Evolutionary conservation across 2,888 invertebrate genomes (phyloP), one percentile per base, ranked within the genome.

Genomic region (Sminthurinus aureus): DNA sequence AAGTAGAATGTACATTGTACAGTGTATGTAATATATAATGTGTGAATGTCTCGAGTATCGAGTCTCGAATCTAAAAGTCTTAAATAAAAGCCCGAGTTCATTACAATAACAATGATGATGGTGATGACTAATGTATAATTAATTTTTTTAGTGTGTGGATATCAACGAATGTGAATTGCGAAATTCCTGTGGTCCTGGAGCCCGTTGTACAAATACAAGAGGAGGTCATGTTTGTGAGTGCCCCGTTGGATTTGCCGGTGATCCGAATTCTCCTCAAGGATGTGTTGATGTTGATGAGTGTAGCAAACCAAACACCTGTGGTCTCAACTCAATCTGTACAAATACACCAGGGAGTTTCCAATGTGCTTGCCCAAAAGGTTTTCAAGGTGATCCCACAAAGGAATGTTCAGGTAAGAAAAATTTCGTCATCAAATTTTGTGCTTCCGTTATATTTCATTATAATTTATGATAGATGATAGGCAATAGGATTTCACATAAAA

Each of bases 341-440:
- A 96, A 96, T 90, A 91, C 94, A 80, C 93, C 94, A 84, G 96
- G 96, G 87, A 94, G 93, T 89, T 96, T 94, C 91, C 93, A 93
- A 88, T 97, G 97, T 90, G 90, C 93, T 75, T 97, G 97, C 90
- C 96, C 96, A 80, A 93, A 94, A 89, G 96, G 96, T 89, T 96
- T 93, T 91, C 92, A 93, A 87, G 96, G 96, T 88, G 94, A 96
- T 90, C 95, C 96, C 24, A 92, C 93, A 90, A 91, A 92, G 80
- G 84, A 93, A 88, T 96, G 96, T 91, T 92, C 93, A 91, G 95
- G 95, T 95, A 93, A 90, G 91, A 82, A 71, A 64, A 22, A 18
- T 67, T 51, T 8, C 24, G 58, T 4, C 64, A 20, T 67, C 58
- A 64, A 26, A 79, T 75, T 73, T 22, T 38, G 12, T 74, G 12